Percentiles rank a stretch among this genome's conserved stretches.
Evolutionary conservation across 64 coral and sea anemone species (phyloP).

Genomic region (Porites australiensis): DNA sequence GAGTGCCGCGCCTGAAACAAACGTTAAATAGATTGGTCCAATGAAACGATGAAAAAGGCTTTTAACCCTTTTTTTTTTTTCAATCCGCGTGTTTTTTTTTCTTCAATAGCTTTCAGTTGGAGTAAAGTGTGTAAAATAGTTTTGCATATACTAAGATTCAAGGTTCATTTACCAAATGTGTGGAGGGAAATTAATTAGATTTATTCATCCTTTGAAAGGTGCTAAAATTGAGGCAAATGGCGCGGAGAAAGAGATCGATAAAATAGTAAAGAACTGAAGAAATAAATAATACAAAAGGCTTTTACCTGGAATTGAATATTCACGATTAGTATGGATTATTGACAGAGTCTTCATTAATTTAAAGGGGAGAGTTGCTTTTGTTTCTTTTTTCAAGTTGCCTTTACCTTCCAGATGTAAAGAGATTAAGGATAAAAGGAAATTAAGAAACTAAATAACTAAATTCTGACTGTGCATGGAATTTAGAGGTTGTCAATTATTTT

Average conservation of each 20-base stretch:
- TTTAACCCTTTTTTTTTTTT: neutral
- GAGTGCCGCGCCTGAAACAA: neutral
- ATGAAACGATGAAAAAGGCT: neutral
- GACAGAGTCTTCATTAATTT: conserved; percentile 9
- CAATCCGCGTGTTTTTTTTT: neutral
- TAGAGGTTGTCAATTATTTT: neutral
- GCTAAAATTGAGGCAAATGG: conserved; percentile 4
- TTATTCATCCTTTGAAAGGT: conserved; percentile 36
- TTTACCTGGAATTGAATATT: conserved; percentile 15
- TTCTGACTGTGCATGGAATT: neutral
- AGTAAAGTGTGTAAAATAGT: neutral
- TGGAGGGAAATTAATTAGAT: conserved; percentile 42
- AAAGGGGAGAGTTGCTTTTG: neutral
- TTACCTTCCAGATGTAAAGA: neutral
- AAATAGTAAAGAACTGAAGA: conserved; percentile 5
- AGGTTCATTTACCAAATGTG: conserved; percentile 20
- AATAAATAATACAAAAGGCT: conserved; percentile 11
- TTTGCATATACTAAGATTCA: neutral
- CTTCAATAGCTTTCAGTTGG: neutral
- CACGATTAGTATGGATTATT: neutral
- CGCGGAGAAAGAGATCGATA: neutral
- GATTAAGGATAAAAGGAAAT: neutral
- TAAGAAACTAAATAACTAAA: neutral
- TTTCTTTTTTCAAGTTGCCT: neutral
- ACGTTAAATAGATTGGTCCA: neutral